Conservation (phyloP, 2,888 invertebrate species). For the Hydrotaea diabolus region DNA sequence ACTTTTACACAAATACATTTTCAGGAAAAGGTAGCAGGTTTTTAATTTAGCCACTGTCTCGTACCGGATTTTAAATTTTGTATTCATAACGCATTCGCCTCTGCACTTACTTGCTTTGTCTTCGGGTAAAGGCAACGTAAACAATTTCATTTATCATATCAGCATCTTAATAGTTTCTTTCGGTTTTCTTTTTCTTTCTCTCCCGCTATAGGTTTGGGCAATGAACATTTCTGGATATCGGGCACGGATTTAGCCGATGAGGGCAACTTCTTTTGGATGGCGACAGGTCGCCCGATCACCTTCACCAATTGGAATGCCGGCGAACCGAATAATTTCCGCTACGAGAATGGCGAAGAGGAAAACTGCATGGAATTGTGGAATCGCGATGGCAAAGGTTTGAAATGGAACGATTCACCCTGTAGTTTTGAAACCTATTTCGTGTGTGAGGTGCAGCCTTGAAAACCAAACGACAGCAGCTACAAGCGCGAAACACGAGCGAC, state of each 20-base stretch:
- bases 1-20: too few species aligned
- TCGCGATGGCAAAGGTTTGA: constrained; percentile 93
- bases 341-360: constrained; percentile 95
- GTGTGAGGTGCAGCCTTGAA: constrained; percentile 87
- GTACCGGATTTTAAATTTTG: too few species aligned
- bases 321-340: constrained; percentile 95
- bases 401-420: constrained; percentile 97
- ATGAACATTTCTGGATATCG: constrained; percentile 96
- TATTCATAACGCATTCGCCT: too few species aligned
- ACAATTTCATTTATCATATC: too few species aligned
- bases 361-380: constrained; percentile 95
- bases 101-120: too few species aligned
- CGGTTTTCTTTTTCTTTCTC: background rate
- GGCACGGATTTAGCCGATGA: constrained; percentile 95
- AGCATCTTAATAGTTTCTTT: too few species aligned
- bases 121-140: too few species aligned
- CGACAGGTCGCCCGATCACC: constrained; percentile 92
- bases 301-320: constrained; percentile 97
- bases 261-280: constrained; percentile 96
- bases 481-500: background rate
- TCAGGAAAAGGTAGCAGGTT: too few species aligned
- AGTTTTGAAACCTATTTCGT: constrained; percentile 96
- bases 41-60: too few species aligned
- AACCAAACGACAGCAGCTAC: too few species aligned
- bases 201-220: constrained; percentile 86